Evolutionary conservation across 2,888 invertebrate species (phyloP).

Genomic region (Oligia fasciuncula): DNA sequence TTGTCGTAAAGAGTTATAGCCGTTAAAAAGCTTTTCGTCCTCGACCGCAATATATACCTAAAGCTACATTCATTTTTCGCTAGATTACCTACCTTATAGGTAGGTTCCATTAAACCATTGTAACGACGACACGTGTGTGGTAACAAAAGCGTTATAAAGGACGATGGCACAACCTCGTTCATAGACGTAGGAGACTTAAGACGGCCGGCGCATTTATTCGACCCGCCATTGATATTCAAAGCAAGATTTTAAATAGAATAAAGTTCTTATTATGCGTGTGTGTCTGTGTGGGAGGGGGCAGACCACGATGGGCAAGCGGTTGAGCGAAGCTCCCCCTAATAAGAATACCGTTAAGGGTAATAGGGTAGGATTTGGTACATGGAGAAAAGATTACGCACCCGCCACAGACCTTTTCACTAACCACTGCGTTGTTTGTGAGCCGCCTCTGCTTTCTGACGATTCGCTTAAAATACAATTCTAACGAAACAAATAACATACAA

Average conservation of each 20-base stretch:
- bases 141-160: conserved; percentile 26
- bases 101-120: conserved; percentile 5
- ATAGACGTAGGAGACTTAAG: conserved; percentile 21
- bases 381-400: conserved; percentile 76
- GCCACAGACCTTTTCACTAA: conserved; percentile 71
- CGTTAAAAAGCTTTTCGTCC: conserved; percentile 56
- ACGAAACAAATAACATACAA: conserved; percentile 57
- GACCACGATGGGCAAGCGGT: conserved; percentile 62
- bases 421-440: conserved; percentile 64
- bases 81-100: neutral
- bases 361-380: conserved; percentile 78
- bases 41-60: conserved; percentile 35
- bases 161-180: conserved; percentile 13
- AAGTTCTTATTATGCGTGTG: conserved; percentile 70
- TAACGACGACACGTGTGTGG: conserved; percentile 25
- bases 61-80: neutral
- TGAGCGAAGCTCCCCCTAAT: conserved; percentile 70
- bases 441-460: conserved; percentile 60
- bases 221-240: conserved; percentile 75
- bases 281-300: conserved; percentile 51
- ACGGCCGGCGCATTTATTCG: conserved; percentile 67
- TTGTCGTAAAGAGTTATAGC: conserved; percentile 63
- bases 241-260: conserved; percentile 76
- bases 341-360: conserved; percentile 78
- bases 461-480: conserved; percentile 57